Base-by-base conservation (phyloP, 2,797 vertebrate species). In the Clangula hyemalis region DNA sequence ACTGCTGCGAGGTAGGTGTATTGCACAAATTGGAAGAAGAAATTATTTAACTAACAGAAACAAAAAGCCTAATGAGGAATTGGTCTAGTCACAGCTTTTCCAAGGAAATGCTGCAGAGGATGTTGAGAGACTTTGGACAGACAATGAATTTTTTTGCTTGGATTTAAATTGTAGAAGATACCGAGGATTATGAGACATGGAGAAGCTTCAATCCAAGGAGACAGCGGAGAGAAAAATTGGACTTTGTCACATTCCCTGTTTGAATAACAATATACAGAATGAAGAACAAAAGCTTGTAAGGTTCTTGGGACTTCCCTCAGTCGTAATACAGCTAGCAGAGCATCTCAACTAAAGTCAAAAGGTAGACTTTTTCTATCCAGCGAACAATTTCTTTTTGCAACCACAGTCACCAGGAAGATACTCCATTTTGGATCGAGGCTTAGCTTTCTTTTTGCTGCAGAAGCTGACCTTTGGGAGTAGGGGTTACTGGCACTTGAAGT, bases 391-490 rank as follows among this genome's bases (percentile, higher is more conserved):
- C 24, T 14, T 87, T 34, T 65, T 90, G 79, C 10, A 85, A 14
- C 10, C 2, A 2, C 14, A 34, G 8, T 84, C 80, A 64, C 28
- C 72, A 73, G 36, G 64, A 72, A 76, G n/a, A 56, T 73, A 30
- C 13, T 17, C 28, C 13, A 0, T 81, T 95, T 73, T 81, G 79
- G 28, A 54, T 71, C 27, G 27, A 39, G 49, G 28, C 22, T 71
- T 22, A 54, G 36, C 45, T 88, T 93, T 85, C 60, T 58, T 1
- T 92, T 93, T 91, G 47, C 49, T 90, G 64, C 85, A 61, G 85
- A 53, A 86, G 24, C 64, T 82, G 94, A 77, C 74, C 58, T 87
- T 95, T 70, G 86, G 91, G 69, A 93, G 51, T 68, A 80, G 24
- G 38, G 27, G 3, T 76, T 94, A 71, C 27, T 94, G 78, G 65